Evolutionary conservation across 2,113 vertebrate genomes (phyloP), one percentile per base, ranked within the genome.

Genomic region (Nothocercus nigrocapillus): DNA sequence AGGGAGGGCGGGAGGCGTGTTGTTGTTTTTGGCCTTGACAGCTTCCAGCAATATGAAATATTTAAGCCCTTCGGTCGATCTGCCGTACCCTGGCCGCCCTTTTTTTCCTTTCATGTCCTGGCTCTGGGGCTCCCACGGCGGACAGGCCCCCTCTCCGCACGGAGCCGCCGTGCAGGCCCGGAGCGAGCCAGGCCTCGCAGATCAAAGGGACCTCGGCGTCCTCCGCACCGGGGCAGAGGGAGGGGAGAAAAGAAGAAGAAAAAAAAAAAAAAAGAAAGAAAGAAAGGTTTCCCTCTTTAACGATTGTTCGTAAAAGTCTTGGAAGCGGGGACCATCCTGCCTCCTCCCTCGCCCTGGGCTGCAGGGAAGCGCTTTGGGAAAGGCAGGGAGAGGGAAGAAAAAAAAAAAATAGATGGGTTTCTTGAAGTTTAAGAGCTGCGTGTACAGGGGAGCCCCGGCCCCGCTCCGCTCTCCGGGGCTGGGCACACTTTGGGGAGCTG

Each of bases 1-100:
- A 24, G 49, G 62, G 86, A 77, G 88, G 91, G 58, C 15, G 78
- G 74, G 90, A 89, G 93, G 89, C 82, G 72, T 47, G 68, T 49
- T 95, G 95, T 88, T 94, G 95, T 28, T 93, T 94, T 96, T 96
- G 95, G 94, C 88, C 90, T 91, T 91, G 90, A 68, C 94, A 93
- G 90, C 92, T 95, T 95, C 90, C 94, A 96, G 95, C 84, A 89
- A 95, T 94, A 95, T 89, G 82, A 95, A 93, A 93, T 93, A 80
- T 91, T 84, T 77, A 68, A 94, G 51, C 90, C 66, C 66, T 89
- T 93, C 81, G 25, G 64, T 88, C 74, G 54, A 73, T 89, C 87
- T 75, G 49, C 73, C 38, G 16, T 81, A 74, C 73, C 64, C 64
- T 89, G 77, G 40, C 47, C 47, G 58, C 36, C 42, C 18, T n/a